phyloP scores from a whole-genome alignment of 2,113 vertebrate genomes.

The Nyctibius bracteatus region DNA sequence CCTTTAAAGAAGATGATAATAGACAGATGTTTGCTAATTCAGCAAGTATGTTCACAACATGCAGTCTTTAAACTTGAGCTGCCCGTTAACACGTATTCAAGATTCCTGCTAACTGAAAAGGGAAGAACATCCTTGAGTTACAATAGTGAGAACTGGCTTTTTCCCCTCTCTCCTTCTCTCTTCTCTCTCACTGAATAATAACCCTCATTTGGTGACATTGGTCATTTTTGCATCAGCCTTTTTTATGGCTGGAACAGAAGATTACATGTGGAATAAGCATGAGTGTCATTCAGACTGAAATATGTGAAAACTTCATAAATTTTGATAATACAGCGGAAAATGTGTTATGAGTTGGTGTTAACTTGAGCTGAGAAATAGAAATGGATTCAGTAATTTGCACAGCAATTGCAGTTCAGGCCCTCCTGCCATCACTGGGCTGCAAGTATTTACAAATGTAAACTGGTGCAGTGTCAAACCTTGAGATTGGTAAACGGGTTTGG shows the following conservation, averaged over 20 bases:
- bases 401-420: neutral
- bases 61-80: neutral
- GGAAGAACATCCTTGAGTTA: neutral
- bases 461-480: neutral
- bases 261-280: neutral
- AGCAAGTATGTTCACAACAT: neutral
- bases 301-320: neutral
- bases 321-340: neutral
- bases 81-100: neutral
- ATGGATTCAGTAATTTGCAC: neutral
- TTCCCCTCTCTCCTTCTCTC: neutral
- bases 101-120: neutral
- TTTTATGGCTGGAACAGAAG: neutral
- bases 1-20: neutral
- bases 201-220: neutral
- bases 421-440: neutral
- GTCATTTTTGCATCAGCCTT: neutral
- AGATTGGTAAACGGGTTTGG: neutral
- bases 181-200: neutral
- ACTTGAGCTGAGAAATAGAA: neutral
- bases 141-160: neutral
- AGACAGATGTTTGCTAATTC: neutral
- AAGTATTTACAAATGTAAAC: neutral
- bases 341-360: neutral
- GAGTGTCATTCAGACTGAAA: neutral